Percentiles rank a stretch among this genome's conserved stretches.
Evolutionary conservation across 1,140 invertebrate genomes (phyloP).

Genomic region (Polypedilum vanderplanki): DNA sequence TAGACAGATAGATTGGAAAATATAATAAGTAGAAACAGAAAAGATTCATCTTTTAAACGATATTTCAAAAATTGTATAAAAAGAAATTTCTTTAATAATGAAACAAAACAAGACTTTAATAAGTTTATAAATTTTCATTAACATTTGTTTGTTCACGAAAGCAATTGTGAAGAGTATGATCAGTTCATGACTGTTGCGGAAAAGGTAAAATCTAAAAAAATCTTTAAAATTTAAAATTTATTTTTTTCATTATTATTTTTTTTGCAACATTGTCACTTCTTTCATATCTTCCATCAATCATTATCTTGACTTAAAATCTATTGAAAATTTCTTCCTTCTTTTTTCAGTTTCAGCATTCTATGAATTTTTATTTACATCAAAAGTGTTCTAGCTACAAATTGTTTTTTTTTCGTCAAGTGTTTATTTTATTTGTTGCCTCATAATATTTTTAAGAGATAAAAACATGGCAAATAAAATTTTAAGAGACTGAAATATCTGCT

Average conservation of each 20-base stretch:
- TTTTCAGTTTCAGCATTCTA: not conserved
- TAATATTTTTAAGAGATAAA: not conserved
- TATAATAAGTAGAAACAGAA: not conserved
- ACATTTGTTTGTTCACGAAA: not conserved
- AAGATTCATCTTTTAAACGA: not conserved
- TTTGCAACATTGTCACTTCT: not conserved
- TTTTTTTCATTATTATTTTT: not conserved
- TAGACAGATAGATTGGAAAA: not conserved
- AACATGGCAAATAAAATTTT: too few species aligned
- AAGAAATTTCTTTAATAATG: not conserved
- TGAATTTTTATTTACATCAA: constrained; percentile 14
- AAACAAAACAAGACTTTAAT: not conserved
- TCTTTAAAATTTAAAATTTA: not conserved
- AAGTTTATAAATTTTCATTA: not conserved
- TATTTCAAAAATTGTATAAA: not conserved
- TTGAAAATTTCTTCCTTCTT: not conserved
- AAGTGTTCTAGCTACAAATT: not conserved
- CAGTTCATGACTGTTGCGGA: not conserved
- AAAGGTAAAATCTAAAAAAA: not conserved
- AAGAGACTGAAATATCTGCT: too few species aligned
- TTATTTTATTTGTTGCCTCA: constrained; percentile 6
- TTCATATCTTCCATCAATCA: not conserved
- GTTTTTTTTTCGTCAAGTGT: not conserved
- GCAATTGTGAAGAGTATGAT: not conserved
- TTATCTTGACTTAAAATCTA: not conserved